Evolutionary conservation across 2,888 invertebrate genomes (phyloP).

Genomic region (Rutpela maculata): DNA sequence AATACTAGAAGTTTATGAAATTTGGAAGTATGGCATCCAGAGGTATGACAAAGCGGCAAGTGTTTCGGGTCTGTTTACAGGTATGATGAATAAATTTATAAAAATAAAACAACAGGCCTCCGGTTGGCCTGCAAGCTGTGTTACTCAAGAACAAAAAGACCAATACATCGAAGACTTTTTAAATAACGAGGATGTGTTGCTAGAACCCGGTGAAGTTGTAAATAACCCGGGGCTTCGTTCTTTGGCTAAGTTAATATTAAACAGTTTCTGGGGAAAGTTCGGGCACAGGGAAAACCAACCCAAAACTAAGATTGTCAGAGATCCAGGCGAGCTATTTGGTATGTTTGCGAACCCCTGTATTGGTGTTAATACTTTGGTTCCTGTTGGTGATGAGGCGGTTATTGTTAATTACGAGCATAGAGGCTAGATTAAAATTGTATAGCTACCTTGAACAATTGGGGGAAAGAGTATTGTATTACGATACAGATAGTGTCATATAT

Average conservation of each 20-base stretch:
- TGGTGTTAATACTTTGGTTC: neutral
- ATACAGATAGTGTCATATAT: slow-evolving; percentile 69
- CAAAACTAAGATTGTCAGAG: slow-evolving; percentile 33
- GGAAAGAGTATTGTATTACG: slow-evolving; percentile 61
- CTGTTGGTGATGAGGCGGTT: neutral
- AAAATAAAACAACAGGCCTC: slow-evolving; percentile 63
- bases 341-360: slow-evolving; percentile 4
- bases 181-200: neutral
- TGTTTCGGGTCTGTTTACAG: slow-evolving; percentile 61
- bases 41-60: slow-evolving; percentile 60
- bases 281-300: slow-evolving; percentile 31
- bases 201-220: slow-evolving; percentile 5
- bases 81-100: slow-evolving; percentile 65
- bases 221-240: slow-evolving; percentile 21
- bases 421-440: slow-evolving; percentile 27
- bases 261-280: slow-evolving; percentile 26
- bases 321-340: slow-evolving; percentile 8
- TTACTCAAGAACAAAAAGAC: slow-evolving; percentile 48
- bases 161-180: slow-evolving; percentile 26
- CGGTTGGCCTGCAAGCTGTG: slow-evolving; percentile 58
- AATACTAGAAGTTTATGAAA: slow-evolving; percentile 55
- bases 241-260: slow-evolving; percentile 20
- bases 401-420: slow-evolving; percentile 21
- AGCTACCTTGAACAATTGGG: too few species aligned
- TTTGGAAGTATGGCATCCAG: slow-evolving; percentile 37